Conservation (phyloP, 1,140 invertebrate genomes). For the Drosophila lini region DNA sequence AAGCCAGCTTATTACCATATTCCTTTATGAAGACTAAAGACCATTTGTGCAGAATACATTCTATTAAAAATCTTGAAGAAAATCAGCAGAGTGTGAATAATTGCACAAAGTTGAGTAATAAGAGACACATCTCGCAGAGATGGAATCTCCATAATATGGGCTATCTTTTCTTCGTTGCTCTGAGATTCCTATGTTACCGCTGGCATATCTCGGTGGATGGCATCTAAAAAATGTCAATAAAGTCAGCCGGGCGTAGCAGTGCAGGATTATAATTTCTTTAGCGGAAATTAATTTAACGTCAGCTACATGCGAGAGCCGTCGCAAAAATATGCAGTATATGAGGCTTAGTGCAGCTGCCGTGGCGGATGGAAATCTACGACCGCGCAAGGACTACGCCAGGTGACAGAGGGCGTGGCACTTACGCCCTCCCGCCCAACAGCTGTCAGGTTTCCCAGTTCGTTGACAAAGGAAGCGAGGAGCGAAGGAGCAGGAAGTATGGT, state of each 20-base stretch:
- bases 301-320: slow-evolving; percentile 63
- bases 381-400: slow-evolving; percentile 29
- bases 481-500: slow-evolving; percentile 18
- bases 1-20: not conserved
- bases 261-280: slow-evolving; percentile 69
- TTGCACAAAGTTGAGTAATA: slow-evolving; percentile 12
- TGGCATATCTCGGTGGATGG: slow-evolving; percentile 34
- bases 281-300: slow-evolving; percentile 80
- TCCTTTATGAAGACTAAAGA: no score
- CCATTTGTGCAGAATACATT: not conserved
- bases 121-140: not conserved
- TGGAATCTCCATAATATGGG: not conserved
- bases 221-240: slow-evolving; percentile 69
- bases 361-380: slow-evolving; percentile 45
- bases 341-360: slow-evolving; percentile 53
- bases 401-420: slow-evolving; percentile 13
- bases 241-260: slow-evolving; percentile 12
- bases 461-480: slow-evolving; percentile 54
- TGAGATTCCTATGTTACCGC: slow-evolving; percentile 35
- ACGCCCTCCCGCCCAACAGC: not conserved
- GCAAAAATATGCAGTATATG: slow-evolving; percentile 78
- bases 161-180: not conserved
- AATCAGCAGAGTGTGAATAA: slow-evolving; percentile 12
- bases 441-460: slow-evolving; percentile 41
- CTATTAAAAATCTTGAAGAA: not conserved